Conservation (phyloP, 2,797 vertebrate genomes). For the Thripadectes ignobilis region DNA sequence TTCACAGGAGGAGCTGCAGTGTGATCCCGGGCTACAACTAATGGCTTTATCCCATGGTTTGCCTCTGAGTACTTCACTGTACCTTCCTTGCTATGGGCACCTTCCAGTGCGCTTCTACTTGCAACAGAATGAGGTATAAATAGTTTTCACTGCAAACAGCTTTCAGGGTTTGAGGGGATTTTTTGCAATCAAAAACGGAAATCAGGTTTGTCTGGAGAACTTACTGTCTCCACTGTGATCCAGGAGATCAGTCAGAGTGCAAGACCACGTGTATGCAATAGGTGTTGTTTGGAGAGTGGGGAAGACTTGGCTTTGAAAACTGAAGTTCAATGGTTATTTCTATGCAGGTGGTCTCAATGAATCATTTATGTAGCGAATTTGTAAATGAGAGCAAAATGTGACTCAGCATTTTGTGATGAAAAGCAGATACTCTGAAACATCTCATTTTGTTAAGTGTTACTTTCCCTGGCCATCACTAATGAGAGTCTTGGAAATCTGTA, state of each 20-base stretch:
- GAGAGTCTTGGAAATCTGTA: conserved; percentile 20
- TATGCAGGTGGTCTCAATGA: not conserved
- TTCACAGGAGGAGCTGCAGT: not conserved
- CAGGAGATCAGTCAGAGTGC: not conserved
- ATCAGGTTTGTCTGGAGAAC: not conserved
- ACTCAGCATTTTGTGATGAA: not conserved
- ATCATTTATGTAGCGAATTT: not conserved
- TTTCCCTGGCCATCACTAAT: not conserved
- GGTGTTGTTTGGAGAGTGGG: not conserved
- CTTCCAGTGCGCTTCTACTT: not conserved
- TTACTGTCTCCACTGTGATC: not conserved
- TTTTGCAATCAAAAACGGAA: not conserved
- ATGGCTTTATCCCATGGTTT: not conserved
- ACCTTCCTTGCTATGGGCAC: accelerated
- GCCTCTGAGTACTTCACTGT: not conserved
- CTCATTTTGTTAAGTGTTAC: not conserved
- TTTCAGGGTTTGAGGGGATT: not conserved
- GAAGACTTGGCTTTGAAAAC: not conserved
- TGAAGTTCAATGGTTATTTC: not conserved
- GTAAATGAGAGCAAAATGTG: not conserved
- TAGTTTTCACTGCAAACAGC: not conserved
- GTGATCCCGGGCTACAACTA: not conserved
- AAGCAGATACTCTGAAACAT: not conserved
- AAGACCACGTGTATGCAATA: not conserved
- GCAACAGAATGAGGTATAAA: not conserved